Evolutionary conservation across 2,888 invertebrate species (phyloP).

Genomic region (Drosophila nigricruria): DNA sequence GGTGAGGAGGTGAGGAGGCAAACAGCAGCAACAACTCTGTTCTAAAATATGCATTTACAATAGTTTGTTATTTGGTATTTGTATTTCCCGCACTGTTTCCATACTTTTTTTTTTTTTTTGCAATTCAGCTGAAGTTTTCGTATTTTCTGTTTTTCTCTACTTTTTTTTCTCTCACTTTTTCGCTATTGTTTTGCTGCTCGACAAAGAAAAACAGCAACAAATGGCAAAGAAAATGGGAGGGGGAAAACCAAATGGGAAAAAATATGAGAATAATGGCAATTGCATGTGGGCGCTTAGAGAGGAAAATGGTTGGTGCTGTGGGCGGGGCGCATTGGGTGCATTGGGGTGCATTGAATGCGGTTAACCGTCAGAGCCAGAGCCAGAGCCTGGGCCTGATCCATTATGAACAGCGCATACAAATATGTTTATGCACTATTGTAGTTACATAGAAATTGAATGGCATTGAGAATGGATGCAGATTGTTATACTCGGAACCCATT

Average conservation of each 20-base stretch:
- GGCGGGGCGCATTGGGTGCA: background rate
- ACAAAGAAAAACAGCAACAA: constrained; percentile 74
- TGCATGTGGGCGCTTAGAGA: constrained; percentile 40
- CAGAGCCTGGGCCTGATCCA: constrained; percentile 7
- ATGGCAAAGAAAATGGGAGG: constrained; percentile 48
- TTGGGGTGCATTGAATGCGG: constrained; percentile 11
- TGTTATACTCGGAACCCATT: background rate
- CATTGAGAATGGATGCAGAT: background rate
- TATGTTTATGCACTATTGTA: constrained; percentile 6
- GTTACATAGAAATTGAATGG: constrained; percentile 14
- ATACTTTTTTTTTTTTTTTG: constrained; percentile 17
- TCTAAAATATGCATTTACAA: constrained; percentile 61
- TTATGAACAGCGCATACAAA: background rate
- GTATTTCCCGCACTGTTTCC: constrained; percentile 37
- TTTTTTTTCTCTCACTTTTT: constrained; percentile 21
- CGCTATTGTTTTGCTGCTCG: constrained; percentile 59
- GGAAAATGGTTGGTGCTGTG: background rate
- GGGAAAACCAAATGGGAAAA: constrained; percentile 22
- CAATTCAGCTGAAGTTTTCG: constrained; percentile 28
- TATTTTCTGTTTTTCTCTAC: constrained; percentile 17
- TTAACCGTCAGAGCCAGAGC: constrained; percentile 7
- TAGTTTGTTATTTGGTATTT: constrained; percentile 66
- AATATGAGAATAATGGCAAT: constrained; percentile 23
- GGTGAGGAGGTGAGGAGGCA: background rate
- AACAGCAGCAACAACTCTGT: constrained; percentile 13